These are phyloP conservation scores for Hyposoter dolosus DNA, from an alignment of 2,888 invertebrate species.

Conservation along the genomic window DNA sequence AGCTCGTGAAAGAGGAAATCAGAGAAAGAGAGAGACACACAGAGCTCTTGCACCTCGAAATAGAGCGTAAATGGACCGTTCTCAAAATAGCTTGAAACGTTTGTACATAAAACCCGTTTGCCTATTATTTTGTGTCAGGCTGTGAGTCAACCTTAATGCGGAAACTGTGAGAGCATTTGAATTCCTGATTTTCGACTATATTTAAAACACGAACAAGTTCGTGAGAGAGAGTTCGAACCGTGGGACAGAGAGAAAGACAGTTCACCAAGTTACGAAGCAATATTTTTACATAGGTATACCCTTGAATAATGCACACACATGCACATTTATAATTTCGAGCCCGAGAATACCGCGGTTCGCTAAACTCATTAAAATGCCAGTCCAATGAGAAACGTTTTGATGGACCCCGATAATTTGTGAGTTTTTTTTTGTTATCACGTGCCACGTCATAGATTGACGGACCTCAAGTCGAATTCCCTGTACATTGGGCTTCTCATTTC, in stretches of 20 bases:
- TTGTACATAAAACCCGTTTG: slow-evolving; percentile 41
- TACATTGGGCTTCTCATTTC: not conserved
- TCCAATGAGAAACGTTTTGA: slow-evolving; percentile 43
- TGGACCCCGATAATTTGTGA: slow-evolving; percentile 13
- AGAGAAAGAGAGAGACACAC: slow-evolving; percentile 12
- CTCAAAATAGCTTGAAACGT: slow-evolving; percentile 60
- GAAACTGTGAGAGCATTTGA: slow-evolving; percentile 49
- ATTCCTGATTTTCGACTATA: slow-evolving; percentile 48
- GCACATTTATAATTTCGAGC: slow-evolving; percentile 37
- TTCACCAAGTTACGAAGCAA: slow-evolving; percentile 41
- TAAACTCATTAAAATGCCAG: slow-evolving; percentile 58
- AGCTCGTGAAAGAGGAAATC: not conserved
- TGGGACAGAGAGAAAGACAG: slow-evolving; percentile 8
- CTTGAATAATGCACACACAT: slow-evolving; percentile 9
- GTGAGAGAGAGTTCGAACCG: not conserved
- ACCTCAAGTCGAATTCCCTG: not conserved
- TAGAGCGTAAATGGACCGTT: slow-evolving; percentile 66
- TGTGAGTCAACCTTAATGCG: slow-evolving; percentile 62
- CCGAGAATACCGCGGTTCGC: slow-evolving; percentile 47
- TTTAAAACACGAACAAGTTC: slow-evolving; percentile 53
- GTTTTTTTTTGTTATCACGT: slow-evolving; percentile 1
- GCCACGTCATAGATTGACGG: not conserved
- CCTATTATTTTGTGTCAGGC: slow-evolving; percentile 43
- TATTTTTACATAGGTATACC: slow-evolving; percentile 23
- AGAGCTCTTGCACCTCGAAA: slow-evolving; percentile 56